A percentile compares a stretch with the other conserved stretches of the same genome.
Conservation (phyloP, 2,797 vertebrate species). For the Tokudaia muenninki region DNA sequence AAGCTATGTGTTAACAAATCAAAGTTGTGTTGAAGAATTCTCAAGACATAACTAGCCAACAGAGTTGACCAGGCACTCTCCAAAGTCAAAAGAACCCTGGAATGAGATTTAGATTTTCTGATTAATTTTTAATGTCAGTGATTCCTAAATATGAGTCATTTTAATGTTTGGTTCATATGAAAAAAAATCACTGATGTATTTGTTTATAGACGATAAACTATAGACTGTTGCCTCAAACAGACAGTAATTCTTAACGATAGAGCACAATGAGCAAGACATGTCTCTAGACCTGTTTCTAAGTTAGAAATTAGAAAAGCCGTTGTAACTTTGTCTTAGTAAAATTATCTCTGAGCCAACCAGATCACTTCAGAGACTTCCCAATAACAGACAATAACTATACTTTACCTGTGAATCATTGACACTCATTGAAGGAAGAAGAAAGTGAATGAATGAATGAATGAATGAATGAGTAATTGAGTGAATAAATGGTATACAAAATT, state of each 20-base stretch:
- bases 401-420: not conserved
- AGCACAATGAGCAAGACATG: not conserved
- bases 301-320: slow-evolving; percentile 35
- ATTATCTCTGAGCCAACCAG: not conserved
- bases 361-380: slow-evolving; percentile 26
- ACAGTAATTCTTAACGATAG: slow-evolving; percentile 36
- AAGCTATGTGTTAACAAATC: slow-evolving; percentile 28
- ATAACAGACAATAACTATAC: not conserved
- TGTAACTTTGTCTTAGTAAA: not conserved
- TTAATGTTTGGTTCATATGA: slow-evolving; percentile 9
- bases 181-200: slow-evolving; percentile 63
- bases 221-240: not conserved
- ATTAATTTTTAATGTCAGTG: slow-evolving; percentile 47
- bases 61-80: slow-evolving; percentile 1
- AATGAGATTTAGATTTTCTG: not conserved
- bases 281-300: not conserved
- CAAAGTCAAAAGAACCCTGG: not conserved
- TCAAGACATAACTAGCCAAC: not conserved
- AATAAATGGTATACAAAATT: not conserved
- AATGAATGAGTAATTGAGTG: not conserved
- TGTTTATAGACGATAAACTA: slow-evolving; percentile 46
- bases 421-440: not conserved
- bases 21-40: slow-evolving; percentile 32
- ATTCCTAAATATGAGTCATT: slow-evolving; percentile 45
- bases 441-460: not conserved